These are phyloP conservation scores for Latheticus oryzae DNA, from an alignment of 2,888 invertebrate species.

Conservation along the genomic window DNA sequence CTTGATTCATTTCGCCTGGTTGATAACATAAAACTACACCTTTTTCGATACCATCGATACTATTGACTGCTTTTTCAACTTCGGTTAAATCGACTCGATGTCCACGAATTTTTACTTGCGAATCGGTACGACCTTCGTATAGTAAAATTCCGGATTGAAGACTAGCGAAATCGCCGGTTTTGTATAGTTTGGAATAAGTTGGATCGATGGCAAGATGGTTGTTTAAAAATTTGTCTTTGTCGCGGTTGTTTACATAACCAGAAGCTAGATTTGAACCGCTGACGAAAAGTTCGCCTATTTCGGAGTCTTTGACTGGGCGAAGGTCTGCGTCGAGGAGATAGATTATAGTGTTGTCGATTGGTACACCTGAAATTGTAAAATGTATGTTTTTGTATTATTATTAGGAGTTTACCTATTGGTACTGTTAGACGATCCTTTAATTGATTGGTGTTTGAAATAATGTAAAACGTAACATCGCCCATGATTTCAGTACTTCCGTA, in stretches of 20 bases:
- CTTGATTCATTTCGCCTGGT: constrained; percentile 77
- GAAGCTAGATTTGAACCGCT: constrained; percentile 83
- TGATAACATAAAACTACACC: constrained; percentile 84
- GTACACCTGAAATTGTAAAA: constrained; percentile 69
- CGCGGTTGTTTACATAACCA: constrained; percentile 83
- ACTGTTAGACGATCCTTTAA: constrained; percentile 75
- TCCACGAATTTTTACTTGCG: constrained; percentile 86
- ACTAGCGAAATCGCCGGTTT: constrained; percentile 87
- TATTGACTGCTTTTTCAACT: constrained; percentile 79
- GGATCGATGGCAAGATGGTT: constrained; percentile 79
- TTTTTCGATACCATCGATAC: constrained; percentile 77
- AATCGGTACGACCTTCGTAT: constrained; percentile 87
- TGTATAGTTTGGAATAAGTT: constrained; percentile 78
- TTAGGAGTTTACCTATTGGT: constrained; percentile 77
- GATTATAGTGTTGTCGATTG: constrained; percentile 83
- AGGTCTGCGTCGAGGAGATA: constrained; percentile 83
- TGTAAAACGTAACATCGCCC: constrained; percentile 88
- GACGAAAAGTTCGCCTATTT: constrained; percentile 85
- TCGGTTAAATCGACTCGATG: constrained; percentile 88
- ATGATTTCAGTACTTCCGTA: constrained; percentile 93
- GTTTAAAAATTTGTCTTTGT: constrained; percentile 78
- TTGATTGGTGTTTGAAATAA: constrained; percentile 72
- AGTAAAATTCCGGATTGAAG: constrained; percentile 74
- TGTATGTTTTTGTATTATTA: constrained; percentile 2
- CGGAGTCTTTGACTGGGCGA: constrained; percentile 77